Percentiles rank a stretch among this genome's conserved stretches.
phyloP scores from a whole-genome alignment of 2,797 vertebrate genomes.

The Balearica regulorum region DNA sequence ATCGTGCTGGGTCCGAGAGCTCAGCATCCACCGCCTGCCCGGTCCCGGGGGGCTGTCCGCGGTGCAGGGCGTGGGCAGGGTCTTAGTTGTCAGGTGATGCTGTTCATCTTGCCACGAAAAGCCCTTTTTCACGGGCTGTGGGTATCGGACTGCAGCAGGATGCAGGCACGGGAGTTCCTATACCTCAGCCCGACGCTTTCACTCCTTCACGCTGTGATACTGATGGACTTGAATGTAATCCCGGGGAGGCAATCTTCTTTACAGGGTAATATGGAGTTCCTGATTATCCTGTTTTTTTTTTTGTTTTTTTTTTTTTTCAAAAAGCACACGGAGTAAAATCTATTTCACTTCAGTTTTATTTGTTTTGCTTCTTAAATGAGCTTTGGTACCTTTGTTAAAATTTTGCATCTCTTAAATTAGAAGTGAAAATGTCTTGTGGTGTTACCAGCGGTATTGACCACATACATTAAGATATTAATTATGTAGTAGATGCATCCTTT shows the following conservation, averaged over 20 bases:
- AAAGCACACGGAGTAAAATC: neutral
- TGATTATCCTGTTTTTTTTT: neutral
- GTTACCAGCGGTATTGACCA: neutral
- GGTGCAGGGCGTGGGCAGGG: rapidly evolving
- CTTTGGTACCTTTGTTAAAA: neutral
- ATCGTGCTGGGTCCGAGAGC: neutral
- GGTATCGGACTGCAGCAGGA: no score
- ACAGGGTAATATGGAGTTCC: neutral
- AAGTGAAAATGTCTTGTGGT: neutral
- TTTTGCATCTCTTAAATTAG: neutral
- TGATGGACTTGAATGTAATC: neutral
- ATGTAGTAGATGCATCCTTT: neutral
- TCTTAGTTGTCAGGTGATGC: neutral
- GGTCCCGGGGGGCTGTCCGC: neutral
- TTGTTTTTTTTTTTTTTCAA: no score
- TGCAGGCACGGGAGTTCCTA: rapidly evolving
- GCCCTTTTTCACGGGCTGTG: rapidly evolving
- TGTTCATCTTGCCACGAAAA: neutral
- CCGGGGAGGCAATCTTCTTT: neutral
- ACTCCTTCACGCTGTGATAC: neutral
- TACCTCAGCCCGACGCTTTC: neutral
- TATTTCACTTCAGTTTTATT: neutral
- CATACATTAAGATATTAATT: neutral
- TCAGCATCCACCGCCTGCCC: rapidly evolving
- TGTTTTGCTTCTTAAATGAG: neutral